These are phyloP conservation scores for Melanocharis versteri DNA, from an alignment of 2,113 vertebrate genomes.

Conservation along the genomic window DNA sequence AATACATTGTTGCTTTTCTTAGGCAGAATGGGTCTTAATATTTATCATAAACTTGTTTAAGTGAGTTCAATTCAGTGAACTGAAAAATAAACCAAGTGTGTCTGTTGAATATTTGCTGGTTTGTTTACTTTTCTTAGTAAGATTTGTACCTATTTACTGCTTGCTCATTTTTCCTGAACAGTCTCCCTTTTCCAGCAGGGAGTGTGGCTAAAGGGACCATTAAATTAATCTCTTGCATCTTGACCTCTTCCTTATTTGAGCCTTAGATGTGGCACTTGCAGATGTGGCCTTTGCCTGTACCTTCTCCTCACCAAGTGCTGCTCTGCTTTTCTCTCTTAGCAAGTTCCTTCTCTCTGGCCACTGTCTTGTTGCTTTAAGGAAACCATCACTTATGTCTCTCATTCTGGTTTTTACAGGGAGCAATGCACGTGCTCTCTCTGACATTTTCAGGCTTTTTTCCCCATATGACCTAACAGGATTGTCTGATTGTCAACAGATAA, in stretches of 20 bases:
- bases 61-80: background rate
- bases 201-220: background rate
- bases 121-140: background rate
- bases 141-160: background rate
- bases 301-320: background rate
- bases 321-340: background rate
- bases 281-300: background rate
- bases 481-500: background rate
- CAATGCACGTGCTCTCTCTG: background rate
- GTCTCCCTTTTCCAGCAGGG: background rate
- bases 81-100: background rate
- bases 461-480: background rate
- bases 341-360: background rate
- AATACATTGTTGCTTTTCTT: conserved; percentile 17
- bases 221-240: background rate
- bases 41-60: background rate
- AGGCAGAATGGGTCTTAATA: background rate
- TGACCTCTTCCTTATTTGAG: background rate
- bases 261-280: background rate
- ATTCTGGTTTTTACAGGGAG: background rate
- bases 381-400: background rate
- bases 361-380: background rate
- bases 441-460: background rate
- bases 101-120: background rate
- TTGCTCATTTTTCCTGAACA: background rate